Base-by-base conservation (phyloP, 2,888 invertebrate species). In the Anthophora plumipes region DNA sequence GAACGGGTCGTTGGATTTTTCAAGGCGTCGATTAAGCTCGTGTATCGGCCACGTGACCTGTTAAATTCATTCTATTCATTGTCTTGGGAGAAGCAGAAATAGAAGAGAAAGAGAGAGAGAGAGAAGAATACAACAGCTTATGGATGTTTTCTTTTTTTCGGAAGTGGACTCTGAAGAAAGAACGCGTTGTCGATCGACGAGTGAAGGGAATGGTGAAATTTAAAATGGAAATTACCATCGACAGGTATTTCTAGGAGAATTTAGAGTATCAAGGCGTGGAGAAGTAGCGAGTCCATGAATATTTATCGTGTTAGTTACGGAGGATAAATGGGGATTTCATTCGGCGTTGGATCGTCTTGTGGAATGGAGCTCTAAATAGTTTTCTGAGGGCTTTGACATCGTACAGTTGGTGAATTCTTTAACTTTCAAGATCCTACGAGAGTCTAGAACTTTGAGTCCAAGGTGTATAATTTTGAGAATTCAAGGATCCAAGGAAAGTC, bases 61-160 rank as follows among this genome's bases (percentile, higher is more conserved):
- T 54, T 77, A 52, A 67, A 64, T 70, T 76, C 59, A 59, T 77
- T 77, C 54, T 48, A n/a, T 22, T 31, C 17, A 66, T 72, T 72
- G 77, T 77, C 64, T 57, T 43, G 77, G 41, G 59, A 52, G 50
- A 17, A 7, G 11, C n/a, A n/a, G n/a, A n/a, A n/a, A n/a, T n/a
- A n/a, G n/a, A n/a, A n/a, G n/a, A n/a, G n/a, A n/a, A n/a, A n/a
- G n/a, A n/a, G n/a, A n/a, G n/a, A n/a, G n/a, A n/a, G n/a, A n/a
- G n/a, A n/a, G n/a, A n/a, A n/a, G n/a, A n/a, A n/a, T n/a, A n/a
- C n/a, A n/a, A n/a, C 31, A 14, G 25, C 57, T 20, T 7, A 37
- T 4, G 22, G 50, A 17, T 50, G 22, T 43, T 31, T 25, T 61
- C n/a, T 43, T 59, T 55, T 20, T 64, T 12, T 46, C 7, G 6